Conservation (phyloP, 2,797 vertebrate genomes). For the Poeciliopsis infans region DNA sequence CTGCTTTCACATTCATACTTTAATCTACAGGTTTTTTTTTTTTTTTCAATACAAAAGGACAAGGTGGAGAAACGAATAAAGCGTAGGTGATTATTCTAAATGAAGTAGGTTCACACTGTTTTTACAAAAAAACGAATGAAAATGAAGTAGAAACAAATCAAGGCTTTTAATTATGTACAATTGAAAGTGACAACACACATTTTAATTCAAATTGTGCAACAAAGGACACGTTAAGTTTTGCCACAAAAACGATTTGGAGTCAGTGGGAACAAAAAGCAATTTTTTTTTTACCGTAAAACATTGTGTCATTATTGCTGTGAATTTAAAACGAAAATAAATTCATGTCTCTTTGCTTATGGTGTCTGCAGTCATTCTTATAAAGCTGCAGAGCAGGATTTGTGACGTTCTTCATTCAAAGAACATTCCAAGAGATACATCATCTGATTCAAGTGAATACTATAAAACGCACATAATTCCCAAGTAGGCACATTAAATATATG, state of each 20-base stretch:
- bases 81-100: background rate
- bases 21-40: slow-evolving; percentile 13
- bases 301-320: background rate
- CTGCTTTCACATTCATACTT: slow-evolving; percentile 31
- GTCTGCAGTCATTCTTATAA: background rate
- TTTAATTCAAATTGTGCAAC: background rate
- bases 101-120: background rate
- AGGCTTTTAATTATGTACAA: background rate
- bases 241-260: background rate
- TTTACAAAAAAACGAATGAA: background rate
- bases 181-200: background rate
- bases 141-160: background rate
- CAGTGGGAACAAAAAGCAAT: background rate
- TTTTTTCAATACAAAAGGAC: background rate
- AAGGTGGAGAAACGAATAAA: background rate
- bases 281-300: background rate
- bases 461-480: background rate
- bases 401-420: background rate
- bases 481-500: background rate
- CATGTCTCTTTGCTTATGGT: background rate
- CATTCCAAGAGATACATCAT: background rate
- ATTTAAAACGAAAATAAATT: background rate
- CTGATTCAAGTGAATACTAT: background rate
- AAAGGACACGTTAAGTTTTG: background rate
- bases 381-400: slow-evolving; percentile 1